These are phyloP conservation scores for Andrena bicolor DNA, from an alignment of 2,888 invertebrate species.

Conservation along the genomic window DNA sequence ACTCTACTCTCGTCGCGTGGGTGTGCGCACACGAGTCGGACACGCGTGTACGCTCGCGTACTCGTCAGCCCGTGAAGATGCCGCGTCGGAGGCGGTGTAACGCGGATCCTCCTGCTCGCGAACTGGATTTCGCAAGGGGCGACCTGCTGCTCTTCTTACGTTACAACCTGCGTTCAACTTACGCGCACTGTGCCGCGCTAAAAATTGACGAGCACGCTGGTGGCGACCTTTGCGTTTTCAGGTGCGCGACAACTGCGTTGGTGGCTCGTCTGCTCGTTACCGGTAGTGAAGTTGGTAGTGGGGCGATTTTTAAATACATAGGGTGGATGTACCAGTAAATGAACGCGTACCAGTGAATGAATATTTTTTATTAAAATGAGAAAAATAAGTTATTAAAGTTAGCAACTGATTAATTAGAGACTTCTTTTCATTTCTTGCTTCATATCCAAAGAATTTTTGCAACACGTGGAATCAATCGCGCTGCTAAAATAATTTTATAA, in stretches of 20 bases:
- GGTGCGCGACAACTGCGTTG: not conserved
- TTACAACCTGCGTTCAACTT: slow-evolving; percentile 29
- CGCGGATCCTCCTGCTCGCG: slow-evolving; percentile 35
- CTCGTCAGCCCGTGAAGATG: slow-evolving; percentile 22
- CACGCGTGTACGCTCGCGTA: slow-evolving; percentile 28
- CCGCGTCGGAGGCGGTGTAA: slow-evolving; percentile 50
- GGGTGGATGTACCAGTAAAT: no score
- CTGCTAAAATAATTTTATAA: no score
- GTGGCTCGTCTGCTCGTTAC: not conserved
- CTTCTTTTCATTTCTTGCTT: no score
- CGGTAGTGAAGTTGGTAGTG: no score
- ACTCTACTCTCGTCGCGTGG: slow-evolving; percentile 50
- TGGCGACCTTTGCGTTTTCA: slow-evolving; percentile 24
- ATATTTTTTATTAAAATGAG: no score
- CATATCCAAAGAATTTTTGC: no score
- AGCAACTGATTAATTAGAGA: no score
- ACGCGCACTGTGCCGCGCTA: slow-evolving; percentile 22
- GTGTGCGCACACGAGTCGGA: slow-evolving; percentile 18
- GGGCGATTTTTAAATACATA: no score
- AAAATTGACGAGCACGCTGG: slow-evolving; percentile 26
- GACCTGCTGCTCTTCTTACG: slow-evolving; percentile 40
- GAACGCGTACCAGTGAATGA: no score
- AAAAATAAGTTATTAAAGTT: no score
- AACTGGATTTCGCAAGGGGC: slow-evolving; percentile 48
- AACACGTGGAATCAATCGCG: no score